Conservation (phyloP, 2,888 invertebrate genomes). For the Drosophila crucigera region DNA sequence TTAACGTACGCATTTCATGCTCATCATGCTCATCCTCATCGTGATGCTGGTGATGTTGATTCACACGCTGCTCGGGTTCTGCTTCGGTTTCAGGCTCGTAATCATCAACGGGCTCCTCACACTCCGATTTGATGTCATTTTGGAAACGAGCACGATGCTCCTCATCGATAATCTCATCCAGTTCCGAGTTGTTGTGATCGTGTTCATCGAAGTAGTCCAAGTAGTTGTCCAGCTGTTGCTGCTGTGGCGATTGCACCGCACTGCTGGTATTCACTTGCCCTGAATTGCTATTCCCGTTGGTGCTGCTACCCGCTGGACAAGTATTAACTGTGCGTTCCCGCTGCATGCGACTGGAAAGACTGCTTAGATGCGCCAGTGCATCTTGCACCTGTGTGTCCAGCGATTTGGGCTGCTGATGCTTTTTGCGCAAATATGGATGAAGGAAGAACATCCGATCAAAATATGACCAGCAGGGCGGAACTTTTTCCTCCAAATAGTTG, state of each 20-base stretch:
- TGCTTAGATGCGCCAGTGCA: slow-evolving; percentile 82
- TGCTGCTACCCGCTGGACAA: slow-evolving; percentile 54
- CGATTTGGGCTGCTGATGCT: slow-evolving; percentile 81
- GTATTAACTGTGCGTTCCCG: slow-evolving; percentile 73
- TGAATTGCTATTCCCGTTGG: slow-evolving; percentile 18
- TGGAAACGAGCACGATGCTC: slow-evolving; percentile 70
- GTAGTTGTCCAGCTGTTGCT: slow-evolving; percentile 77
- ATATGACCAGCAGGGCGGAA: slow-evolving; percentile 84
- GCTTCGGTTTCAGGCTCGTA: slow-evolving; percentile 56
- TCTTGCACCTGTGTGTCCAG: slow-evolving; percentile 83
- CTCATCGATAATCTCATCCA: slow-evolving; percentile 83
- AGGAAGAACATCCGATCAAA: slow-evolving; percentile 84
- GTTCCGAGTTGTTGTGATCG: slow-evolving; percentile 78
- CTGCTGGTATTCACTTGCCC: slow-evolving; percentile 38
- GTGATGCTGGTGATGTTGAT: slow-evolving; percentile 51
- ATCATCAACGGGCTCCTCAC: slow-evolving; percentile 79
- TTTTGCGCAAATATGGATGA: slow-evolving; percentile 84
- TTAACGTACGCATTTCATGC: slow-evolving; percentile 65
- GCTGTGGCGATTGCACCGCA: slow-evolving; percentile 54
- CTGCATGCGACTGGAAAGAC: slow-evolving; percentile 79
- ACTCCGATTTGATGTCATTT: slow-evolving; percentile 82
- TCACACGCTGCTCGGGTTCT: slow-evolving; percentile 32
- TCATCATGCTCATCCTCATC: slow-evolving; percentile 76
- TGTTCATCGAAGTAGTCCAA: slow-evolving; percentile 83
- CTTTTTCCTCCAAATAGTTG: slow-evolving; percentile 82